Evolutionary conservation across 2,113 vertebrate species (phyloP), one percentile per base, ranked within the genome.

Genomic region (Chloroceryle aenea): DNA sequence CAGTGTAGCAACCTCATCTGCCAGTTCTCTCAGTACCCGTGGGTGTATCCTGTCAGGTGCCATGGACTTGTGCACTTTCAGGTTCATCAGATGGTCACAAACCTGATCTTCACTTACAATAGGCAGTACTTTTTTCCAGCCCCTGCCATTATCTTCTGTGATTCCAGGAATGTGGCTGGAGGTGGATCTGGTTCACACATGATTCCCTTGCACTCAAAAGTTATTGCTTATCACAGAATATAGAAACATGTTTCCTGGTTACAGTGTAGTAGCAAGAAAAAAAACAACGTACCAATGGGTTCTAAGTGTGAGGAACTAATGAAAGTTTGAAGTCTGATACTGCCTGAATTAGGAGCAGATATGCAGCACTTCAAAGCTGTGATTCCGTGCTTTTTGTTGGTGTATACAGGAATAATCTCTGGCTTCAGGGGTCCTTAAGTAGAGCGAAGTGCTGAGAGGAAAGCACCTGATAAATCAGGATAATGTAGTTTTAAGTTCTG

Each of bases 381-480:
- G 68, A 83, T 94, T 30, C 42, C 29, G 84, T 86, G 63, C 6
- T 58, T 96, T 95, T 89, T 89, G n/a, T 90, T 91, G 42, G 61
- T 91, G 30, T 59, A 59, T 59, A 52, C 7, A 10, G 67, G 53
- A 85, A 36, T 90, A 94, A 96, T 95, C 87, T 87, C 55, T 84
- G 42, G 56, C 86, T 94, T 93, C 69, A 75, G 66, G 86, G 88
- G 22, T 95, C 58, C 73, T 96, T 96, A 92, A 78, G 73, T 66
- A 92, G 76, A 93, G 56, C 43, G 64, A 95, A 95, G 36, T 82
- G 76, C 64, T 92, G 66, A 96, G 89, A 95, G 36, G 53, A 64
- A 96, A 88, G 79, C 86, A 90, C 74, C 76, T 81, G 90, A 90
- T 96, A 96, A 94, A 94, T 94, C 79, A 92, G 64, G 69, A 90